A percentile compares a stretch with the other conserved stretches of the same genome.
Conservation (phyloP, 2,113 vertebrate genomes). For the Lepisosteus oculatus region DNA sequence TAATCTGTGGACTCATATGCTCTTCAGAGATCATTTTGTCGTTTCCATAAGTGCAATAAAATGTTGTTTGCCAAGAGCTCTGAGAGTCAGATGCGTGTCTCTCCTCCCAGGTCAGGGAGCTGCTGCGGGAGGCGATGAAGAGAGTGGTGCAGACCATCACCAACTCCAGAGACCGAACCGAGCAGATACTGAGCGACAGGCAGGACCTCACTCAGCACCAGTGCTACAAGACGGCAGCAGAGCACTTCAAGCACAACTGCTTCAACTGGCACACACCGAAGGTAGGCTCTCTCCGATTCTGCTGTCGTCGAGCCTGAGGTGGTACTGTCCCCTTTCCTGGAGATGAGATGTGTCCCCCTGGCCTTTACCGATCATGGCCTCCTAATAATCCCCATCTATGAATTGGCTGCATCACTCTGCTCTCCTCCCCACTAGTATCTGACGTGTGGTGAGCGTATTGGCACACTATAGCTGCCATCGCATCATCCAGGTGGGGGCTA, state of each 20-base stretch:
- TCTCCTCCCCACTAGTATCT: too few species aligned
- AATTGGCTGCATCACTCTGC: too few species aligned
- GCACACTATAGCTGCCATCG: too few species aligned
- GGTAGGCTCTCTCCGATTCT: conserved; percentile 53
- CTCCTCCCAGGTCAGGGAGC: conserved; percentile 53
- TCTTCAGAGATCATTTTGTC: neutral
- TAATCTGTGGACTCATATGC: too few species aligned
- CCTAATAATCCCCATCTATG: too few species aligned
- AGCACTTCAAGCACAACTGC: conserved; percentile 78
- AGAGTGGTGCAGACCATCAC: conserved; percentile 69
- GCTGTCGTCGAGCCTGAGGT: too few species aligned
- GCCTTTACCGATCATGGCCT: too few species aligned
- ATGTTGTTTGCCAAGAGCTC: neutral
- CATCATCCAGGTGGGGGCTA: too few species aligned
- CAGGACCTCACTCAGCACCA: conserved; percentile 61
- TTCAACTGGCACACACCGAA: conserved; percentile 86
- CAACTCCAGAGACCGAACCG: conserved; percentile 25
- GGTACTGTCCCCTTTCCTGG: too few species aligned
- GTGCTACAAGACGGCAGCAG: conserved; percentile 71
- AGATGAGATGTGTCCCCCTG: too few species aligned
- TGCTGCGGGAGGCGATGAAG: conserved; percentile 67
- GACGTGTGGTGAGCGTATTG: too few species aligned
- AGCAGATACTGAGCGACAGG: conserved; percentile 58
- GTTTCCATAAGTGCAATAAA: neutral
- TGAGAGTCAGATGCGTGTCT: conserved; percentile 13